These are phyloP conservation scores for Arothron firmamentum DNA, from an alignment of 2,113 vertebrate species.

Conservation along the genomic window DNA sequence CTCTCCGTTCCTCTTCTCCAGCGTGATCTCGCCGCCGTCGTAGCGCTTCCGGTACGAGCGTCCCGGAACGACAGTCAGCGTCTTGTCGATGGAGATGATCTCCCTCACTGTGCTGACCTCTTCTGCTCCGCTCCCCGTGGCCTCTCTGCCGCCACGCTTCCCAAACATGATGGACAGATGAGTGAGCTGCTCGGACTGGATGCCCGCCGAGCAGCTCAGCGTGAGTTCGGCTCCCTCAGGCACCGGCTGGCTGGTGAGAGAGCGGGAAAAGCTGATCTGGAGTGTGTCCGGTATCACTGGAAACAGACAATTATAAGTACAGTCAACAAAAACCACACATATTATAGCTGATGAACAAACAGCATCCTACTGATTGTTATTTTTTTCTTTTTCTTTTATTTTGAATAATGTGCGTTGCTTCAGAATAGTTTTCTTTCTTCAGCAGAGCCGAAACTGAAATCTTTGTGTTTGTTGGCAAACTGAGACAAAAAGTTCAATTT, in stretches of 20 bases:
- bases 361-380: too few relatives aligned
- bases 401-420: too few relatives aligned
- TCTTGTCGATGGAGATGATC: conserved; percentile 75
- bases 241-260: conserved; percentile 67
- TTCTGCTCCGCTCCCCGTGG: conserved; percentile 30
- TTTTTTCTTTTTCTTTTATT: too few relatives aligned
- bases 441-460: too few relatives aligned
- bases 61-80: conserved; percentile 71
- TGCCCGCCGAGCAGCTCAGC: conserved; percentile 75
- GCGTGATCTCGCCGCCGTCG: conserved; percentile 69
- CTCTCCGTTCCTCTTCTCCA: conserved; percentile 76
- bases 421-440: too few relatives aligned
- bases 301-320: neutral
- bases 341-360: neutral
- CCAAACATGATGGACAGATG: conserved; percentile 83
- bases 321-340: conserved; percentile 9
- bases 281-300: conserved; percentile 83
- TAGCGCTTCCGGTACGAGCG: conserved; percentile 71
- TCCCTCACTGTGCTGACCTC: conserved; percentile 71
- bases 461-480: too few relatives aligned
- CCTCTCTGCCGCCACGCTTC: conserved; percentile 44
- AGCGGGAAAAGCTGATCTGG: conserved; percentile 71
- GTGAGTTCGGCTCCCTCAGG: conserved; percentile 79
- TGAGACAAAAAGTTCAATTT: too few relatives aligned
- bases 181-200: conserved; percentile 79